Percentiles rank a stretch among this genome's conserved stretches.
Conservation (phyloP, 2,113 vertebrate species). For the Podarcis cretensis region DNA sequence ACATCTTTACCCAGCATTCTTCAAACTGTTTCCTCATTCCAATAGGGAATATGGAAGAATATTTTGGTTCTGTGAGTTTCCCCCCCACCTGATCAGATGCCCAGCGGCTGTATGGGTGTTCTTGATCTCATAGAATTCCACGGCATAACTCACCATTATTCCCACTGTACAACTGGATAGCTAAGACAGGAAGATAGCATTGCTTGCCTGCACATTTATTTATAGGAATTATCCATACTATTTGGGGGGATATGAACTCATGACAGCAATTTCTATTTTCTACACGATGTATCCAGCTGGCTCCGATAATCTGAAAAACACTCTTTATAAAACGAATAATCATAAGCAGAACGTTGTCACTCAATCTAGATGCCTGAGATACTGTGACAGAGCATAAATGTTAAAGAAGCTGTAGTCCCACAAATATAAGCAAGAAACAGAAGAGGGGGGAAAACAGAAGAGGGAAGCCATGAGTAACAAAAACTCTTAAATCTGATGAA, state of each 20-base stretch:
- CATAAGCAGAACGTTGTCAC: slow-evolving; percentile 20
- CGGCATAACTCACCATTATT: not conserved
- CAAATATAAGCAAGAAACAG: slow-evolving; percentile 25
- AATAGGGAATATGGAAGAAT: not conserved
- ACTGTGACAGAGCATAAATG: slow-evolving; percentile 41
- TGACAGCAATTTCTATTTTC: too few species aligned
- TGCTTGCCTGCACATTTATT: not conserved
- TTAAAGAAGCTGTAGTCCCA: slow-evolving; percentile 14
- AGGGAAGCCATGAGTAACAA: not conserved
- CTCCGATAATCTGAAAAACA: not conserved
- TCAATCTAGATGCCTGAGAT: slow-evolving; percentile 28
- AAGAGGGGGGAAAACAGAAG: not conserved
- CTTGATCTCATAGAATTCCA: not conserved
- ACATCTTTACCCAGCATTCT: not conserved
- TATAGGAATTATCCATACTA: not conserved
- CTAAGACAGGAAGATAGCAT: not conserved
- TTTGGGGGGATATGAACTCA: not conserved
- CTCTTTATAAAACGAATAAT: slow-evolving; percentile 35
- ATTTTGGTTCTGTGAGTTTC: not conserved
- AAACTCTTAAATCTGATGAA: not conserved
- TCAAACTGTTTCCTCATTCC: not conserved
- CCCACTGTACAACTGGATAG: not conserved
- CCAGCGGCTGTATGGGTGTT: not conserved
- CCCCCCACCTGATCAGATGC: not conserved
- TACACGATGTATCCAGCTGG: not conserved